These are phyloP conservation scores for Sturmia bella DNA, from an alignment of 2,888 invertebrate species.

Conservation along the genomic window DNA sequence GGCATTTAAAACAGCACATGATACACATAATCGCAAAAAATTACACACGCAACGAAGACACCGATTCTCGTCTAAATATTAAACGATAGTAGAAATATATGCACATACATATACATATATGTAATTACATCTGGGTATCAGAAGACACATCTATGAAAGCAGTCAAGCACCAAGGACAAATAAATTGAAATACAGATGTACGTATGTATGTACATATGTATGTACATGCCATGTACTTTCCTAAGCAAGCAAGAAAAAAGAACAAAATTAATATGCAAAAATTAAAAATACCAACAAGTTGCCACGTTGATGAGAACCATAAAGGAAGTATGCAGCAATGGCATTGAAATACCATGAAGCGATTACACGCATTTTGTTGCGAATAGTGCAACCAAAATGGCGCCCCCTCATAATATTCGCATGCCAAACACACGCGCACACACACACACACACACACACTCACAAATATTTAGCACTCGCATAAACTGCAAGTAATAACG, in stretches of 20 bases:
- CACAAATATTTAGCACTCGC: background rate
- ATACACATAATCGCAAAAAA: too few species aligned
- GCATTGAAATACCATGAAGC: conserved; percentile 52
- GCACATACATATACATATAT: background rate
- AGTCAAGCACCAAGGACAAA: conserved; percentile 8
- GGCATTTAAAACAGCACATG: too few species aligned
- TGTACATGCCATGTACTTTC: background rate
- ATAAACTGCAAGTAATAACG: background rate
- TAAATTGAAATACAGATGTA: background rate
- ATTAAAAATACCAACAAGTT: conserved; percentile 38
- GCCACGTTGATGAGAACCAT: conserved; percentile 11
- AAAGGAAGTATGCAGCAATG: conserved; percentile 52
- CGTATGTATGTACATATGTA: background rate
- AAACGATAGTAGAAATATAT: too few species aligned
- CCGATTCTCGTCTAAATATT: too few species aligned
- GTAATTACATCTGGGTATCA: background rate
- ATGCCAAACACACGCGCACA: background rate
- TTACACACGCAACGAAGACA: too few species aligned
- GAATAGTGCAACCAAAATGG: conserved; percentile 54
- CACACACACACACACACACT: conserved; percentile 1
- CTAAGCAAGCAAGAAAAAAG: conserved; percentile 14
- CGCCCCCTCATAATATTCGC: conserved; percentile 20
- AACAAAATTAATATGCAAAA: conserved; percentile 29
- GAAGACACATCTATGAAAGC: background rate
- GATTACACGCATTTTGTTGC: conserved; percentile 35